Percentiles rank a stretch among this genome's conserved stretches.
phyloP scores from a whole-genome alignment of 1,140 invertebrate species.

The Lerema accius region DNA sequence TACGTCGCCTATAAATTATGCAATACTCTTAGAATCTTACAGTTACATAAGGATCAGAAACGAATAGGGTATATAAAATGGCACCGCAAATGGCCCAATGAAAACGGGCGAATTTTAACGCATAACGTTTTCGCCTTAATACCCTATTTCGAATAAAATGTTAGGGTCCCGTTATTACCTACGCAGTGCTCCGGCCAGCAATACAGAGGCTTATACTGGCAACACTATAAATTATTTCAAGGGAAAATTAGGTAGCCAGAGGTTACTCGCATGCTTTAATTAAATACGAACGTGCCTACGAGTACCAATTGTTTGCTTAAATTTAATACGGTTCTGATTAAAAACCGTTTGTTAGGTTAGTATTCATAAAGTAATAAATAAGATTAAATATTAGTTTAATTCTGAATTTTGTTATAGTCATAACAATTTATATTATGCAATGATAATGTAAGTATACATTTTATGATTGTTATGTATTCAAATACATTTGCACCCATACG shows the following conservation, averaged over 20 bases:
- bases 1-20: too few relatives aligned
- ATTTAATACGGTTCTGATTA: background rate
- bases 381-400: too few relatives aligned
- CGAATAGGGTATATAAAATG: conserved; percentile 16
- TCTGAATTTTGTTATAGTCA: too few relatives aligned
- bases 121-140: conserved; percentile 25
- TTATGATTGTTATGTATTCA: too few relatives aligned
- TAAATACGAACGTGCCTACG: conserved; percentile 5
- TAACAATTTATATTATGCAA: too few relatives aligned
- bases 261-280: conserved; percentile 9
- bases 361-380: too few relatives aligned
- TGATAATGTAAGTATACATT: too few relatives aligned
- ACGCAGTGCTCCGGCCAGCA: conserved; percentile 10
- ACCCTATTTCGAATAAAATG: conserved; percentile 28
- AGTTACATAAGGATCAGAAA: conserved; percentile 5
- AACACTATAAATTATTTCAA: conserved; percentile 34
- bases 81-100: conserved; percentile 24
- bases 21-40: too few relatives aligned
- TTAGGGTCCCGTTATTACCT: conserved; percentile 36
- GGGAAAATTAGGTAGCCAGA: conserved; percentile 29
- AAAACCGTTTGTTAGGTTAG: background rate
- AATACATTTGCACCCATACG: too few relatives aligned
- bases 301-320: background rate
- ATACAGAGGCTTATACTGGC: conserved; percentile 23
- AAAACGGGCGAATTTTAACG: conserved; percentile 8